phyloP scores from a whole-genome alignment of 2,797 vertebrate genomes.

The Hemitrygon akajei region DNA sequence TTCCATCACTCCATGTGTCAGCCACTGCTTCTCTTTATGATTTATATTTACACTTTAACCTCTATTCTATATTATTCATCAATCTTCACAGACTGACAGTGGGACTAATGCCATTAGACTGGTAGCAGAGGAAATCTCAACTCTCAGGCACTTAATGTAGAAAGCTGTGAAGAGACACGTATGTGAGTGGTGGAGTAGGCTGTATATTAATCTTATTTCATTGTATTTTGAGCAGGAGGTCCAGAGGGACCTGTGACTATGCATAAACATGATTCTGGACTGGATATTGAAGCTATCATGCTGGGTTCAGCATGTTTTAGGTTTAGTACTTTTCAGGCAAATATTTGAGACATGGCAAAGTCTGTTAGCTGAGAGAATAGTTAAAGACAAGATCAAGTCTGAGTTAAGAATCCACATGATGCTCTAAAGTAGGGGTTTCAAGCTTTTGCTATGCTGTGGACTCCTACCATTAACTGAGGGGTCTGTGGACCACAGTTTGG shows the following conservation, averaged over 20 bases:
- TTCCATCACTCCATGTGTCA: conserved; percentile 55
- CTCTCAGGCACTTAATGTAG: conserved; percentile 42
- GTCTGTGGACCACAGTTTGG: too few species aligned
- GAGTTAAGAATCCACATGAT: neutral
- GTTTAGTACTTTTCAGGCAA: neutral
- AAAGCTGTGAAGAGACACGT: conserved; percentile 33
- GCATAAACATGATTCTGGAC: conserved; percentile 35
- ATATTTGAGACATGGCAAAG: neutral
- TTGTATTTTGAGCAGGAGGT: conserved; percentile 21
- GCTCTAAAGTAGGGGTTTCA: neutral
- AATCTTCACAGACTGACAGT: conserved; percentile 46
- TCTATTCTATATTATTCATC: conserved; percentile 55
- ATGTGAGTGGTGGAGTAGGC: neutral
- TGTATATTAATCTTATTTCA: conserved; percentile 33
- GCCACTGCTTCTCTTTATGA: conserved; percentile 48
- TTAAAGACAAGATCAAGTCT: neutral
- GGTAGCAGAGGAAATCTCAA: conserved; percentile 45
- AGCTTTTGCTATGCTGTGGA: too few species aligned
- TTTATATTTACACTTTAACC: conserved; percentile 56
- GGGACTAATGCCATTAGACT: conserved; percentile 42
- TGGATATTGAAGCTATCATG: conserved; percentile 30
- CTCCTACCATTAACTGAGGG: too few species aligned
- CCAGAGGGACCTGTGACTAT: conserved; percentile 26
- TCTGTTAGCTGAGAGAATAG: neutral
- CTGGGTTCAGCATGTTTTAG: conserved; percentile 33